Percentiles rank a stretch among this genome's conserved stretches.
phyloP scores from a whole-genome alignment of 2,797 vertebrate species.

The Oreochromis grahami region DNA sequence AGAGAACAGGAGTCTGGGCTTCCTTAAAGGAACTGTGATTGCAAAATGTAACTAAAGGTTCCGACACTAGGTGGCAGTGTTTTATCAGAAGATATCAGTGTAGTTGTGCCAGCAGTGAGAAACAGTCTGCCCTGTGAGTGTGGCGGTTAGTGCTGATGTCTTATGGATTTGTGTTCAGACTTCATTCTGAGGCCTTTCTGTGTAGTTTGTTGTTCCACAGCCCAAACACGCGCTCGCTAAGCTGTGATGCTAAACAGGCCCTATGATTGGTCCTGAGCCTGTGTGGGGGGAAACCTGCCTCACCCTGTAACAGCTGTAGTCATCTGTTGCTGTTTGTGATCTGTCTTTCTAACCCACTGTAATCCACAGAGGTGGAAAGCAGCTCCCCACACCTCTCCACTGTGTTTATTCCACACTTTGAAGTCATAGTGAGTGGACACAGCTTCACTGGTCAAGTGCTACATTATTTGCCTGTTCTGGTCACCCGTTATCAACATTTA shows the following conservation, averaged over 20 bases:
- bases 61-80: background rate
- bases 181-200: background rate
- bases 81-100: background rate
- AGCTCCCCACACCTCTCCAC: background rate
- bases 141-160: fast-evolving
- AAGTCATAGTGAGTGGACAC: background rate
- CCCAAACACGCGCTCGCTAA: background rate
- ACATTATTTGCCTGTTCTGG: fast-evolving
- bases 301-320: fast-evolving
- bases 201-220: background rate
- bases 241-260: background rate
- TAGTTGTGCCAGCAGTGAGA: background rate
- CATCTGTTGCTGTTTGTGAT: background rate
- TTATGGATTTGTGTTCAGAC: fast-evolving
- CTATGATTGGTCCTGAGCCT: background rate
- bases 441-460: background rate
- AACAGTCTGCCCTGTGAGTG: background rate
- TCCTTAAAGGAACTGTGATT: background rate
- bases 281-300: background rate
- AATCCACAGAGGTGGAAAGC: fast-evolving
- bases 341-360: background rate
- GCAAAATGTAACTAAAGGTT: fast-evolving
- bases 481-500: no score
- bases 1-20: background rate
- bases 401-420: background rate